phyloP scores from a whole-genome alignment of 2,888 invertebrate species.

The Troglohyphantes excavatus region DNA sequence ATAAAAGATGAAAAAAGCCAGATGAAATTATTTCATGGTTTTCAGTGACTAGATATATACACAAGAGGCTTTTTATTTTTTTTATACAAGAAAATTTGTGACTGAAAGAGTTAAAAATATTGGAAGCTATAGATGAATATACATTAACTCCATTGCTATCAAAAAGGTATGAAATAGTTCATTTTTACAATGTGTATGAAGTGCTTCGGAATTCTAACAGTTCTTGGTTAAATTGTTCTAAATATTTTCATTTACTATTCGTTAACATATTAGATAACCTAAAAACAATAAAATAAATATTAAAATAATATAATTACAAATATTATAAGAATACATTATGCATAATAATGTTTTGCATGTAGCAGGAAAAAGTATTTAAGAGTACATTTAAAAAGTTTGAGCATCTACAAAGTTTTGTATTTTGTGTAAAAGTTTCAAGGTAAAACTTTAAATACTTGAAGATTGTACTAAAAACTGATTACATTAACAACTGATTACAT shows the following conservation, averaged over 20 bases:
- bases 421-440: too few relatives aligned
- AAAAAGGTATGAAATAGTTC: slow-evolving; percentile 53
- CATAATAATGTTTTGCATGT: too few relatives aligned
- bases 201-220: slow-evolving; percentile 55
- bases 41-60: slow-evolving; percentile 74
- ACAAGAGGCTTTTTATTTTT: slow-evolving; percentile 24
- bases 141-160: slow-evolving; percentile 48
- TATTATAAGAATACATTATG: too few relatives aligned
- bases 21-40: slow-evolving; percentile 48
- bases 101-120: slow-evolving; percentile 61
- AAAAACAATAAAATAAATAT: slow-evolving; percentile 44
- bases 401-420: too few relatives aligned
- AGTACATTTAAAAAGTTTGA: too few relatives aligned
- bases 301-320: background rate
- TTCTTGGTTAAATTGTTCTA: slow-evolving; percentile 57
- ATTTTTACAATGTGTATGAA: slow-evolving; percentile 47
- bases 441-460: too few relatives aligned
- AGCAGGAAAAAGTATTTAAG: too few relatives aligned
- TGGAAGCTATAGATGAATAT: slow-evolving; percentile 66
- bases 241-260: slow-evolving; percentile 88
- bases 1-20: slow-evolving; percentile 31
- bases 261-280: slow-evolving; percentile 91
- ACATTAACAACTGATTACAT: too few relatives aligned
- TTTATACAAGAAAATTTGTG: slow-evolving; percentile 28
- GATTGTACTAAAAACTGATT: too few relatives aligned